A percentile compares a stretch with the other conserved stretches of the same genome.
Conservation (phyloP, 1,140 invertebrate species). For the Danaus melanippus region DNA sequence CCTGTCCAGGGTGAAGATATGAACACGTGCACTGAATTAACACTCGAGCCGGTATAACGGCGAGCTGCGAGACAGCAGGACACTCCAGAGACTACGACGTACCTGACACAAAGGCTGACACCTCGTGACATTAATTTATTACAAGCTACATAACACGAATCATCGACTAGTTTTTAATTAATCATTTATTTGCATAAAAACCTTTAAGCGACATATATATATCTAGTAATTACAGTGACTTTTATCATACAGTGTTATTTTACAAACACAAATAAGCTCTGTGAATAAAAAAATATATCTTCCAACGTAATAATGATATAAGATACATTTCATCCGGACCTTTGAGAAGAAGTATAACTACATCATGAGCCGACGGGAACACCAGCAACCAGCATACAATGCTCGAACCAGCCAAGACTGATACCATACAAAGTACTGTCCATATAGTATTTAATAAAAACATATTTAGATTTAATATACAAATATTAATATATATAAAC, state of each 20-base stretch:
- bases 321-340: conserved; percentile 36
- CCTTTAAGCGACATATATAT: conserved; percentile 57
- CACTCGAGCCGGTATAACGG: conserved; percentile 11
- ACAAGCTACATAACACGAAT: conserved; percentile 28
- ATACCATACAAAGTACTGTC: too few relatives aligned
- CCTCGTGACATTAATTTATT: conserved; percentile 11
- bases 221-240: conserved; percentile 54
- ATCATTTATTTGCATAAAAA: conserved; percentile 66
- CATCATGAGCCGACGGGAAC: too few relatives aligned
- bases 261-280: conserved; percentile 56
- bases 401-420: too few relatives aligned
- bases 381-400: too few relatives aligned
- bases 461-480: too few relatives aligned
- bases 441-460: too few relatives aligned
- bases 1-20: conserved; percentile 58
- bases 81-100: conserved; percentile 33
- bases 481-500: too few relatives aligned
- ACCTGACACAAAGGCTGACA: conserved; percentile 45
- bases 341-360: conserved; percentile 19
- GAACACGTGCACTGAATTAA: conserved; percentile 20
- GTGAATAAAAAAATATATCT: conserved; percentile 65
- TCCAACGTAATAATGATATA: conserved; percentile 50
- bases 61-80: conserved; percentile 7
- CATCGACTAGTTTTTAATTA: conserved; percentile 39
- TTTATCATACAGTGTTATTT: conserved; percentile 58